phyloP scores from a whole-genome alignment of 2,113 vertebrate genomes.

The Ceyx margarethae region DNA sequence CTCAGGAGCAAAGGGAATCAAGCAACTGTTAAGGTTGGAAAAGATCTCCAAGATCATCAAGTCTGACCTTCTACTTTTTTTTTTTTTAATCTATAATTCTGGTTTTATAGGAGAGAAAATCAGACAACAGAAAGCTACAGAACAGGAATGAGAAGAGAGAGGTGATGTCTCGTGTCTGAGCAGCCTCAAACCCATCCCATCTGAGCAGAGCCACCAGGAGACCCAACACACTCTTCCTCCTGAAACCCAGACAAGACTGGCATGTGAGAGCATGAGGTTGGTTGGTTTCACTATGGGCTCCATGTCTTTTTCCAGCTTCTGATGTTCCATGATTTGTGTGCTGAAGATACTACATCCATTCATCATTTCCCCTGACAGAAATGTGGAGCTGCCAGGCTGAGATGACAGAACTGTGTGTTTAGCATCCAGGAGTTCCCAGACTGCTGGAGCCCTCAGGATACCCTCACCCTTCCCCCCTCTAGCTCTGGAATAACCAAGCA shows the following conservation, averaged over 20 bases:
- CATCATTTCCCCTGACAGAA: not conserved
- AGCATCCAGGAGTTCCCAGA: not conserved
- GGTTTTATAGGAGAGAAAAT: no score
- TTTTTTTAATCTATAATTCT: no score
- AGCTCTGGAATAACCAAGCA: not conserved
- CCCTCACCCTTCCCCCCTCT: not conserved
- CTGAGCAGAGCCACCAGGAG: not conserved
- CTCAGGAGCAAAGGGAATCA: not conserved
- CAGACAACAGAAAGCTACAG: not conserved
- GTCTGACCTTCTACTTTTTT: no score
- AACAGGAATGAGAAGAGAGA: not conserved
- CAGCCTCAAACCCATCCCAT: not conserved
- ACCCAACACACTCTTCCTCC: not conserved
- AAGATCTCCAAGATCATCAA: no score
- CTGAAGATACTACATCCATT: not conserved
- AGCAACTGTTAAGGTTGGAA: no score
- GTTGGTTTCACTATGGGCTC: not conserved
- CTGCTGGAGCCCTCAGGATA: not conserved
- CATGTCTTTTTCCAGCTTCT: not conserved
- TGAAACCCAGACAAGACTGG: not conserved
- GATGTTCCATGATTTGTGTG: not conserved
- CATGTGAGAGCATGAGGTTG: not conserved
- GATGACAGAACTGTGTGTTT: not conserved
- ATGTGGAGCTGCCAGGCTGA: not conserved
- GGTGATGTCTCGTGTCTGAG: not conserved